A percentile compares a stretch with the other conserved stretches of the same genome.
phyloP scores from a whole-genome alignment of 2,888 invertebrate genomes.

The Gari tellinella region DNA sequence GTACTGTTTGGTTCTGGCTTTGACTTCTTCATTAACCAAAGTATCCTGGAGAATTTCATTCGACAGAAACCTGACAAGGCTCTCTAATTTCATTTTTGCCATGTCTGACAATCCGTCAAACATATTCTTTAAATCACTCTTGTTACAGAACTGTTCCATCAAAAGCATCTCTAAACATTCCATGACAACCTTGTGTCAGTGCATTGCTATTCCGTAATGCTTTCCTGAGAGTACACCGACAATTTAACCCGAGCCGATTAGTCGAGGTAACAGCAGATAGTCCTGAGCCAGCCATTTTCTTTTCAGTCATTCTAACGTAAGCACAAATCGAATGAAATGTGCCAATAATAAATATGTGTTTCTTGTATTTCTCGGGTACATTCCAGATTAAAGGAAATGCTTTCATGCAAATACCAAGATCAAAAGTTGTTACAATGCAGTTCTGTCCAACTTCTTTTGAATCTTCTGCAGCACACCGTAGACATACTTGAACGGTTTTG shows the following conservation, averaged over 20 bases:
- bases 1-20: not conserved
- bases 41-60: not conserved
- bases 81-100: too few relatives aligned
- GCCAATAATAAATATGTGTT: conserved; percentile 23
- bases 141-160: not conserved
- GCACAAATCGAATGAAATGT: conserved; percentile 21
- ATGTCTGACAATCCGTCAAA: too few relatives aligned
- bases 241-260: not conserved
- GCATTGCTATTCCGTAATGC: conserved; percentile 2
- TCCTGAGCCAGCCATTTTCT: conserved; percentile 6
- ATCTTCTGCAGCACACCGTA: too few relatives aligned
- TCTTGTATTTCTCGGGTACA: conserved; percentile 25
- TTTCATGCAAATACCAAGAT: conserved; percentile 57
- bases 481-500: conserved; percentile 55
- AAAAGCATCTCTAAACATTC: not conserved
- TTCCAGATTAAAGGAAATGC: conserved; percentile 54
- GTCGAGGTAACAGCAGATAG: not conserved
- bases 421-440: too few relatives aligned
- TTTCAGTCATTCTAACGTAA: conserved; percentile 1
- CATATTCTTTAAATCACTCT: too few relatives aligned
- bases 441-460: too few relatives aligned
- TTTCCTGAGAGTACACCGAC: not conserved
- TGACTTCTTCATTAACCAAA: too few relatives aligned
- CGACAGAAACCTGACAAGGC: not conserved
- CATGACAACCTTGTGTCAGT: not conserved